A percentile compares a stretch with the other conserved stretches of the same genome.
These are phyloP conservation scores for Clanis bilineata DNA, from an alignment of 2,888 invertebrate genomes.

Conservation along the genomic window DNA sequence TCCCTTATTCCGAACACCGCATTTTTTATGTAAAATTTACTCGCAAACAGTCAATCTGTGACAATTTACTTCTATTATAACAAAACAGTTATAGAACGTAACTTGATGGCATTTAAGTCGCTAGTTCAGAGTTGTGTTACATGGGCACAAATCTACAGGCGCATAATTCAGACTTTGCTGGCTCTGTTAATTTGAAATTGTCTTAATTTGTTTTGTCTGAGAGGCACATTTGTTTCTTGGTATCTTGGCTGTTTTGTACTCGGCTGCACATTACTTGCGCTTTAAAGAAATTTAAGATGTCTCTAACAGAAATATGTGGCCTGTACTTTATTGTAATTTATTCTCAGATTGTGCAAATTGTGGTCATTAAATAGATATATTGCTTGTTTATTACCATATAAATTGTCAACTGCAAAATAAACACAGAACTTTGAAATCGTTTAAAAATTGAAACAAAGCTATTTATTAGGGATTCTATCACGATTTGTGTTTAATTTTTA, in stretches of 20 bases:
- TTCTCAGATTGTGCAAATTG: conserved; percentile 17
- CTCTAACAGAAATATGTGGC: conserved; percentile 7
- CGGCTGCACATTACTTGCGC: conserved; percentile 40
- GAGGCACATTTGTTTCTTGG: conserved; percentile 63
- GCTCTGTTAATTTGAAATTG: conserved; percentile 74
- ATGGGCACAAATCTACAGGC: conserved; percentile 41
- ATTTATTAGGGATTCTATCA: too few species aligned
- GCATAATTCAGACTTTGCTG: conserved; percentile 68
- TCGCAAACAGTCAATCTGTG: background rate
- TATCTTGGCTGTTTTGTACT: conserved; percentile 49
- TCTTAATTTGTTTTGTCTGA: conserved; percentile 73
- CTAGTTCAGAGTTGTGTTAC: background rate
- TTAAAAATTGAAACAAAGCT: too few species aligned
- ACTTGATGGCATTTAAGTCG: conserved; percentile 37
- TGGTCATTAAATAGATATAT: background rate
- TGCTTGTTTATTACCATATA: background rate
- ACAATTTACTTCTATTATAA: background rate
- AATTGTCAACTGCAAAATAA: background rate
- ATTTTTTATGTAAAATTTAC: background rate
- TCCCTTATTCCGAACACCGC: background rate
- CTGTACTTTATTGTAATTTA: conserved; percentile 29
- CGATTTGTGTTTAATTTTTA: too few species aligned
- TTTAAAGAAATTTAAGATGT: conserved; percentile 18
- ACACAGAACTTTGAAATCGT: background rate
- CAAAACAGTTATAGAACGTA: background rate